Evolutionary conservation across 1,140 invertebrate species (phyloP), one percentile per base, ranked within the genome.

Genomic region (Harpegnathos saltator): DNA sequence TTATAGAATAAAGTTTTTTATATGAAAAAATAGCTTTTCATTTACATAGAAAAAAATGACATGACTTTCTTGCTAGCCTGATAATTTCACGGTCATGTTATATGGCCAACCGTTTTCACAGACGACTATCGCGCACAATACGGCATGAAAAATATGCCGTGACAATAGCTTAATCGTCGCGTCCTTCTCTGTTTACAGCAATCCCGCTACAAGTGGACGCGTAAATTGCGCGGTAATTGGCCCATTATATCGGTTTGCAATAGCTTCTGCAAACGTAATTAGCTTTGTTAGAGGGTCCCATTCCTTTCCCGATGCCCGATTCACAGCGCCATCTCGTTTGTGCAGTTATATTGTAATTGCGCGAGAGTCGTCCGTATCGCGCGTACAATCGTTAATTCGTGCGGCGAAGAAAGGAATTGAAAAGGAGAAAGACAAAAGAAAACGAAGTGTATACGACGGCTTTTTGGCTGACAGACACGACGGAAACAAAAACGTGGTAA

Each of bases 181-280:
- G 15, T 65, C 52, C 26, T n/a, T 74, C 38, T 17, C 9, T 59
- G 54, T 62, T 65, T 66, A 19, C 44, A n/a, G 19, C 61, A 7
- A n/a, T n/a, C n/a, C 9, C 14, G 44, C 19, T 50, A 63, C 2
- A 33, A 33, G 29, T 24, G 38, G n/a, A 52, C n/a, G 33, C 62
- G 38, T 38, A 38, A 65, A 65, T 65, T 65, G 33, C 59, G 15
- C 12, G 38, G 15, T 77, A 77, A 77, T 65, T 77, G 61, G 24
- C 14, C 26, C 73, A 65, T 75, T 75, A 75, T 77, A 22, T 22
- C 48, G 14, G 44, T 14, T 63, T 3, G n/a, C 58, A 52, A 22
- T 12, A 50, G 58, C 58, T 75, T 75, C 50, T 48, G 50, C 44
- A 74, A 38, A 62, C 24, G 38, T 24, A 65, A 77, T 77, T 77